Evolutionary conservation across 2,113 vertebrate species (phyloP).

Genomic region (Bambusicola thoracicus): DNA sequence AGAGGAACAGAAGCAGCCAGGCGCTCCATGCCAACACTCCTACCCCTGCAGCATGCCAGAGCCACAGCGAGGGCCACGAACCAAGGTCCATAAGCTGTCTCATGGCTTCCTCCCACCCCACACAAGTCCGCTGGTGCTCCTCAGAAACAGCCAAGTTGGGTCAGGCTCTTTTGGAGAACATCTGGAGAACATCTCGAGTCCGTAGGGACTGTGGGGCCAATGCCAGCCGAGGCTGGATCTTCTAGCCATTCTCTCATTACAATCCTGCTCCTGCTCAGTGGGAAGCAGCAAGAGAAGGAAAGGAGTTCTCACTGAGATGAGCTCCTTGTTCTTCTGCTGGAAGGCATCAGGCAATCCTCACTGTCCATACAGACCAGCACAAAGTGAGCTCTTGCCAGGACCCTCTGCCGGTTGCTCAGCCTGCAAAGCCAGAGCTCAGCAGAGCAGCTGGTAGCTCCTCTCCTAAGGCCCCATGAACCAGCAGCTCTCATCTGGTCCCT

Average conservation of each 20-base stretch:
- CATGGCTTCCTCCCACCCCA: neutral
- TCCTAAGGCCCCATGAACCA: neutral
- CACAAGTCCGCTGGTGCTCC: neutral
- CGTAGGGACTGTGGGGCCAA: neutral
- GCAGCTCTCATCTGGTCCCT: neutral
- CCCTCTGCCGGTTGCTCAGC: neutral
- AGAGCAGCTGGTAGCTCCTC: neutral
- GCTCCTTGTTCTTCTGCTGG: neutral
- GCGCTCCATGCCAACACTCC: rapidly evolving
- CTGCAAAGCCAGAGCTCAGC: neutral
- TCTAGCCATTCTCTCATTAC: neutral
- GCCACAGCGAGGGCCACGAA: neutral
- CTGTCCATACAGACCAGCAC: neutral
- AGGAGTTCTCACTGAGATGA: neutral
- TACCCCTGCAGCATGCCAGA: neutral
- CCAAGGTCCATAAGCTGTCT: neutral
- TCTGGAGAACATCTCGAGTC: neutral
- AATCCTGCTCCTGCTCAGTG: neutral
- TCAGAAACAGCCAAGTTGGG: neutral
- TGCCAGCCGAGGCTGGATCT: neutral
- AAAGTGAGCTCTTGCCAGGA: neutral
- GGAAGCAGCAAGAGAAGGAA: neutral
- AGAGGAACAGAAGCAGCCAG: neutral
- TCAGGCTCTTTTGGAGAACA: neutral
- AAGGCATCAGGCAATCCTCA: neutral